A percentile compares a stretch with the other conserved stretches of the same genome.
These are phyloP conservation scores for Taeniopygia guttata DNA, from an alignment of 2,797 vertebrate genomes.

Conservation along the genomic window DNA sequence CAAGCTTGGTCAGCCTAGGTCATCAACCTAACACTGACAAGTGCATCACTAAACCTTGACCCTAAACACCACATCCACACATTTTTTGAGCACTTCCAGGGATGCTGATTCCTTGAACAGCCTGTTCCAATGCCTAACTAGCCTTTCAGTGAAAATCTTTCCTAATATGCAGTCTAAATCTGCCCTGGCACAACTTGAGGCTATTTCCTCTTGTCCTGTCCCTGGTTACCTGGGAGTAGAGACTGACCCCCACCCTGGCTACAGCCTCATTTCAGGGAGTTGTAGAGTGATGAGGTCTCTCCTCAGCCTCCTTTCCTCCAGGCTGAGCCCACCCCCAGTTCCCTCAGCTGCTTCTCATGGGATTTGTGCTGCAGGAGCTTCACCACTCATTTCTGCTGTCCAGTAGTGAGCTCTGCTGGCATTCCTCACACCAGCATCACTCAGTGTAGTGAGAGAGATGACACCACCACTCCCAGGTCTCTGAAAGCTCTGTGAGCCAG, in stretches of 20 bases:
- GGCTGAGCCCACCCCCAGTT: background rate
- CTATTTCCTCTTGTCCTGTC: rapidly evolving
- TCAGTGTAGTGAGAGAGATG: background rate
- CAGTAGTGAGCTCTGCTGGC: background rate
- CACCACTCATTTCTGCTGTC: background rate
- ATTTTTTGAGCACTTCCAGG: background rate
- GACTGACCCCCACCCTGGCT: rapidly evolving
- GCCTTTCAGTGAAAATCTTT: background rate
- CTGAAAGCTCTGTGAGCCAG: background rate
- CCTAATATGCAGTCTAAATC: background rate
- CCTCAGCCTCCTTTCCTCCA: background rate
- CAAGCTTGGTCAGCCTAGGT: no score
- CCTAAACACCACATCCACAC: background rate
- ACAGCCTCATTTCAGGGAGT: background rate
- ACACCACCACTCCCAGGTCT: background rate
- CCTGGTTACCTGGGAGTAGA: rapidly evolving
- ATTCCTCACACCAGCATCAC: background rate
- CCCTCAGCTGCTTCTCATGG: background rate
- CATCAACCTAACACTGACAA: no score
- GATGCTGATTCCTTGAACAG: background rate
- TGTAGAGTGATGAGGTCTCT: background rate
- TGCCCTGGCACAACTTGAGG: background rate
- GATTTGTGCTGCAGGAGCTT: background rate
- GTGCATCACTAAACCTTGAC: background rate
- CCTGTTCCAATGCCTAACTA: background rate